Evolutionary conservation across 2,888 invertebrate genomes (phyloP), one percentile per base, ranked within the genome.

Genomic region (Cryptocheilus praepositus): DNA sequence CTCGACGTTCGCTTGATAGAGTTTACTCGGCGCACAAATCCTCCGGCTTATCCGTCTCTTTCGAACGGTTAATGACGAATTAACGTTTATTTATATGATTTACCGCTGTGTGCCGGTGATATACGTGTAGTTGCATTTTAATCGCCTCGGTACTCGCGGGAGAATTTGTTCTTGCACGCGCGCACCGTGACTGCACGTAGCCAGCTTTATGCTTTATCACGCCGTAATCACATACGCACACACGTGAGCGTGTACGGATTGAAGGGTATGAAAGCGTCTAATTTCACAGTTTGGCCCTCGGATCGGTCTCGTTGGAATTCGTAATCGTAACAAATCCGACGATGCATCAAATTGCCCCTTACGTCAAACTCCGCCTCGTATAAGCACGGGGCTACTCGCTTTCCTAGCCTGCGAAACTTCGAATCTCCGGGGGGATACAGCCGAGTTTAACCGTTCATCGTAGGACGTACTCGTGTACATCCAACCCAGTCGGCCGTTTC

Each of bases 331-430:
- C 60, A 54, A 67, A 74, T 64, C 66, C 71, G 70, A 53, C 66
- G 76, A 69, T 74, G 74, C 73, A 69, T 77, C 72, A 77, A 81
- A 78, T 81, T 75, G 77, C 62, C 71, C 67, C 67, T 74, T 68
- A 70, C 68, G 71, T 66, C 36, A 19, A 15, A 19, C 16, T 16
- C 49, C 18, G 49, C 49, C 18, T 8, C 16, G 16, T 49, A 18
- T 49, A 49, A 49, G 49, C 54, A 58, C 58, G 56, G 36, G 36
- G 36, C 25, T 54, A 61, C 70, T 63, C 51, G 70, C 61, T 72
- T 69, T 61, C 59, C 55, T 55, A 73, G 73, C 60, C 55, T 61
- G 36, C 56, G 76, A 70, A 81, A 80, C 65, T 76, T 73, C 18
- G 70, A 61, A 67, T 67, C 78, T 76, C 76, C 64, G 49, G 67